Evolutionary conservation across 2,113 vertebrate species (phyloP).

Genomic region (Oryzias celebensis): DNA sequence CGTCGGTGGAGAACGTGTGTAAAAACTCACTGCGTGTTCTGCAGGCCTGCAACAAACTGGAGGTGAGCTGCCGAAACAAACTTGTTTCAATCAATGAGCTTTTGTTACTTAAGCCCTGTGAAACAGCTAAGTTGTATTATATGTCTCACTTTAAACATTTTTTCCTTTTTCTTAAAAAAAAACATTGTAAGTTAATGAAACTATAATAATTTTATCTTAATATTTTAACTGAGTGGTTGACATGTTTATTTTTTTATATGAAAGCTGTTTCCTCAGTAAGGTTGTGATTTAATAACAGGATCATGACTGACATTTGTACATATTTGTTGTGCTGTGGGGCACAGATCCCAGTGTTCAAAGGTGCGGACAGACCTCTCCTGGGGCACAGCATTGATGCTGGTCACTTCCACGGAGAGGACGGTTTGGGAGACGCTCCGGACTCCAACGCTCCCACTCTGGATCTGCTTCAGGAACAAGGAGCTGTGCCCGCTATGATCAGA

Average conservation of each 20-base stretch:
- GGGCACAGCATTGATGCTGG: constrained; percentile 36
- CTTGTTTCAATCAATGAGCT: not conserved
- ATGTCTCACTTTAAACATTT: not conserved
- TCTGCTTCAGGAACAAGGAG: constrained; percentile 70
- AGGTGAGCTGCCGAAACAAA: constrained; percentile 54
- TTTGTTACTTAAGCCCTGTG: constrained; percentile 7
- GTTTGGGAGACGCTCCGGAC: constrained; percentile 77
- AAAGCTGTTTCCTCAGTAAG: too few relatives aligned
- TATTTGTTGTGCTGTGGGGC: not conserved
- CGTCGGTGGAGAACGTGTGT: constrained; percentile 78
- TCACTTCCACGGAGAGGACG: constrained; percentile 75
- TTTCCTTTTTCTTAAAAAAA: too few relatives aligned
- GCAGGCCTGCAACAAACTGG: constrained; percentile 62
- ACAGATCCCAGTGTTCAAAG: constrained; percentile 79
- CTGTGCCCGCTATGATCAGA: constrained; percentile 75
- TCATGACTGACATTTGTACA: too few relatives aligned
- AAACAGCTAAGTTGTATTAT: not conserved
- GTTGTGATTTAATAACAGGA: too few relatives aligned
- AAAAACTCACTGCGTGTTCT: constrained; percentile 76
- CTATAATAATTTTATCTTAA: too few relatives aligned
- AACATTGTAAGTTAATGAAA: not conserved
- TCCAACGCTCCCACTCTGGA: constrained; percentile 68
- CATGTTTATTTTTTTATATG: too few relatives aligned
- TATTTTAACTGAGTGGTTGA: too few relatives aligned
- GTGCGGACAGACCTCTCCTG: constrained; percentile 64